Base-by-base conservation (phyloP, 2,888 invertebrate species). In the Caenorhabditis wallacei region DNA sequence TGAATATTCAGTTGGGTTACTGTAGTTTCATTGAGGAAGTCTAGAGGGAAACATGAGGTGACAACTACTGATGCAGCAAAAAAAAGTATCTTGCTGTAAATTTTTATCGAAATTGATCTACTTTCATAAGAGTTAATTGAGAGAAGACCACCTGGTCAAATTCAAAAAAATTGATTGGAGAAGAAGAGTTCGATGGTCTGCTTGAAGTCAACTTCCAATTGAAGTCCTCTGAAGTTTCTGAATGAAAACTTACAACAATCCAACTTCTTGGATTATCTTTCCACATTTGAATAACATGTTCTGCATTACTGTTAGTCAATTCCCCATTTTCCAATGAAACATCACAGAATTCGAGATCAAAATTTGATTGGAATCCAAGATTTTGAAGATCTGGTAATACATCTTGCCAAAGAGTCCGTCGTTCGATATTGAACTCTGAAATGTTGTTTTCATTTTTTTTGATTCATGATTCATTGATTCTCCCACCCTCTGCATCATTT, bases 341-440 rank as follows among this genome's bases (percentile, higher is more conserved):
- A 63, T 88, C 86, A 51, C 84, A 80, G 56, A 84, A 88, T 64
- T 90, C 88, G 35, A 93, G 79, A 71, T 93, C 93, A 71, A 91
- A 91, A 18, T 92, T 92, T 40, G 89, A 88, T 18, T 92, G 89
- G 30, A 87, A 87, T 75, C 92, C 92, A 61, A 91, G 88, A 24
- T 89, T 88, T 69, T 92, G 92, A 16, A 93, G 86, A 35, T 92
- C 92, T 4, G 90, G 89, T 18, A 91, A 46, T 3, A 92, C 87
- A 30, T 89, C 88, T 16, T 76, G 76, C 85, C 90, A 89, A 7
- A 92, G 64, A 8, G 87, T 76, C 22, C 85, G 69, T 18, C 89
- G 79, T 56, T 92, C 92, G 37, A 88, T 78, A 10, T 83, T 78
- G 78, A 92, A 92, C 78, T 92, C 92, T 91, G 78, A 72, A 83